A percentile compares a stretch with the other conserved stretches of the same genome.
Evolutionary conservation across 2,797 vertebrate genomes (phyloP).

Genomic region (Pyrrhura leucotis): DNA sequence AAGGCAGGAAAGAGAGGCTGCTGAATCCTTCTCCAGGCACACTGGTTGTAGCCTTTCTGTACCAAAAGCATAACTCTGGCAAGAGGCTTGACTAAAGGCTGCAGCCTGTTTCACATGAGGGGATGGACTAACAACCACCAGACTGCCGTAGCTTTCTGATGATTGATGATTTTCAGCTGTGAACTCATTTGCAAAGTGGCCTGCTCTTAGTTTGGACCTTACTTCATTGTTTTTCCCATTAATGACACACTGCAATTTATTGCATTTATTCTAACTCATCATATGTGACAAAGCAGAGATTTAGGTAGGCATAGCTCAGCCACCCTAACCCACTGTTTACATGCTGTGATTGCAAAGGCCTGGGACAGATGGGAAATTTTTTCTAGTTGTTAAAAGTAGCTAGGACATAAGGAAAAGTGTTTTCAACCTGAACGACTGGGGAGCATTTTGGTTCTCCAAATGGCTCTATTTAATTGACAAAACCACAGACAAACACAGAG

Average conservation of each 20-base stretch:
- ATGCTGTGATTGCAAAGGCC: background rate
- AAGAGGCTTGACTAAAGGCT: background rate
- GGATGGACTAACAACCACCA: background rate
- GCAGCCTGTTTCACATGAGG: rapidly evolving
- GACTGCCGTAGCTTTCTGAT: background rate
- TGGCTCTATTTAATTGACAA: constrained; percentile 14
- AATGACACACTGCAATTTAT: background rate
- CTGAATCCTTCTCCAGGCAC: background rate
- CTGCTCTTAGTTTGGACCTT: background rate
- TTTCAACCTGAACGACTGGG: constrained; percentile 2
- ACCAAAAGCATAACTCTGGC: background rate
- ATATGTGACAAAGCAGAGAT: background rate
- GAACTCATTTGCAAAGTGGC: background rate
- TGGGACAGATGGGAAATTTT: background rate
- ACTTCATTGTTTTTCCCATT: constrained; percentile 29
- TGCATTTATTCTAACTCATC: background rate
- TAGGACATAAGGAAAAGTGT: background rate
- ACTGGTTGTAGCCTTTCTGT: background rate
- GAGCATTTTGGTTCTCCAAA: background rate
- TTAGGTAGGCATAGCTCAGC: background rate
- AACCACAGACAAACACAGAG: background rate
- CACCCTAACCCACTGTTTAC: background rate
- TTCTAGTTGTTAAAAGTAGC: background rate
- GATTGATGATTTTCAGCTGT: background rate
- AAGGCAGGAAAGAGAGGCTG: background rate